Base-by-base conservation (phyloP, 2,888 invertebrate species). In the Gnatocerus cornutus region DNA sequence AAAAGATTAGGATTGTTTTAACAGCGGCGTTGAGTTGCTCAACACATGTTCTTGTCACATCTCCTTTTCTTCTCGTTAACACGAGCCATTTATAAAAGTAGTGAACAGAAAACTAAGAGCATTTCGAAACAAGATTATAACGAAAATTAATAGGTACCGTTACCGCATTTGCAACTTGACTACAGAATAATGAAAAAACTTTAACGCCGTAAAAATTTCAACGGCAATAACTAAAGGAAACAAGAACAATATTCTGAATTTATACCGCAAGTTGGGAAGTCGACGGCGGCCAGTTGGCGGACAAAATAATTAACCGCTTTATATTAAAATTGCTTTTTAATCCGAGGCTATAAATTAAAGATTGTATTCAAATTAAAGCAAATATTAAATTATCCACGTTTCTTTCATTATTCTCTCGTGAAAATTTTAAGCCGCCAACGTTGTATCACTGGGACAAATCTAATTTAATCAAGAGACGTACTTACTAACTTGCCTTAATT, bases 251-350 rank as follows among this genome's bases (percentile, higher is more conserved):
- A 71, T 65, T 68, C 67, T 62, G 64, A 63, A 72, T 72, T 72
- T 72, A 64, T 70, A 68, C 55, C 45, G 43, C 10, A 67, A 67
- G 46, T 48, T 69, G 10, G 16, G 9, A 67, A 66, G 58, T 33
- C 33, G 33, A n/a, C 33, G 33, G 41, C 50, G 61, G 55, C 45
- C 66, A 52, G 61, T 63, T 41, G 50, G 39, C 68, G 62, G 52
- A 71, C 76, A 76, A 77, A 77, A 78, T 79, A 79, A 79, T 79
- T 79, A 78, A 78, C 76, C 77, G 76, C 76, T 78, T 78, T 79
- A 79, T 79, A 78, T 79, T 79, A 79, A 79, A 79, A 78, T 79
- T 74, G 76, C 79, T 77, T 78, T 78, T 78, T 78, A 79, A 78
- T 78, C 76, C 73, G 71, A 69, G 69, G 75, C 74, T 73, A 78